A percentile compares a stretch with the other conserved stretches of the same genome.
Evolutionary conservation across 2,888 invertebrate genomes (phyloP).

Genomic region (Catocala sponsa): DNA sequence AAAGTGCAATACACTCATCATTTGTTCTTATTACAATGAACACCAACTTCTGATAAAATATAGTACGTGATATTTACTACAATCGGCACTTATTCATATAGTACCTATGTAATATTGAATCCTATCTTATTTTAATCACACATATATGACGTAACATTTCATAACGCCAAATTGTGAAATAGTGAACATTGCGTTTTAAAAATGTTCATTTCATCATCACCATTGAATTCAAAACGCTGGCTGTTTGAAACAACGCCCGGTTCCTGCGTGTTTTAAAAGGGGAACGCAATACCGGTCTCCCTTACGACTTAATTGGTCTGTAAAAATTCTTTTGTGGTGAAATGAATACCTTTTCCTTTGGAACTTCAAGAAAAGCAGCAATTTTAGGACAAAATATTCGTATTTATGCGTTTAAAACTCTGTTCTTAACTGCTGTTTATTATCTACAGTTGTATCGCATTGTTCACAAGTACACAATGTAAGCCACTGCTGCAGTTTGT

Average conservation of each 20-base stretch:
- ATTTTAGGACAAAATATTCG: slow-evolving; percentile 29
- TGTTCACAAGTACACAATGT: slow-evolving; percentile 11
- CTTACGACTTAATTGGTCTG: slow-evolving; percentile 36
- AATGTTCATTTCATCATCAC: slow-evolving; percentile 34
- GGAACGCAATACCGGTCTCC: slow-evolving; percentile 22
- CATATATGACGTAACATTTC: slow-evolving; percentile 36
- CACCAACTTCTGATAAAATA: slow-evolving; percentile 39
- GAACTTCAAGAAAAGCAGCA: slow-evolving; percentile 31
- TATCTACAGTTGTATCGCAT: slow-evolving; percentile 25
- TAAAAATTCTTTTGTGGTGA: slow-evolving; percentile 34
- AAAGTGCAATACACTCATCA: slow-evolving; percentile 35
- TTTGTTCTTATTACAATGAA: slow-evolving; percentile 50
- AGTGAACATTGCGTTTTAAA: slow-evolving; percentile 28
- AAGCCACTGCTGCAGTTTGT: too few relatives aligned
- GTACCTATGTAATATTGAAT: slow-evolving; percentile 40
- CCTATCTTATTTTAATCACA: slow-evolving; percentile 43
- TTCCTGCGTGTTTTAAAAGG: slow-evolving; percentile 19
- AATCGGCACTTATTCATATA: slow-evolving; percentile 38
- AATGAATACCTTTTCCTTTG: slow-evolving; percentile 28
- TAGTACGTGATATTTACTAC: slow-evolving; percentile 49
- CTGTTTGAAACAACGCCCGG: slow-evolving; percentile 15
- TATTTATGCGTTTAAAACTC: slow-evolving; percentile 23
- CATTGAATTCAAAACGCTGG: slow-evolving; percentile 29
- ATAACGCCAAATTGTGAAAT: slow-evolving; percentile 32
- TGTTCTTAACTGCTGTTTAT: slow-evolving; percentile 20